These are phyloP conservation scores for Cephalophus harveyi DNA, from an alignment of 2,113 vertebrate species.

Conservation along the genomic window DNA sequence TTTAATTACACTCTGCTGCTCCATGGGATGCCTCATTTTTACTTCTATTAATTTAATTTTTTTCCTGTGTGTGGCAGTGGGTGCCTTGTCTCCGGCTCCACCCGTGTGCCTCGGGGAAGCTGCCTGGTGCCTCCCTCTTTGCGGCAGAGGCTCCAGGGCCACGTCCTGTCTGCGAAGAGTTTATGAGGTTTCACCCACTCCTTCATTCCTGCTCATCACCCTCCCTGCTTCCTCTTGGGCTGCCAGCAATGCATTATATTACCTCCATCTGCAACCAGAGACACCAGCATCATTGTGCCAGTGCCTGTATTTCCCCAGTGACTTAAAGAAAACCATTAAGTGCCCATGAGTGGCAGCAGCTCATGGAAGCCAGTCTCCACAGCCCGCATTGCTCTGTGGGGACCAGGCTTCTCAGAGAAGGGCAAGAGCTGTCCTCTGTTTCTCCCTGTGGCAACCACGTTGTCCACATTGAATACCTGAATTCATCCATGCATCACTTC, in stretches of 20 bases:
- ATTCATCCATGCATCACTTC: neutral
- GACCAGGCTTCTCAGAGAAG: neutral
- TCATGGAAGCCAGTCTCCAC: fast-evolving
- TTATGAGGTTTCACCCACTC: constrained; percentile 34
- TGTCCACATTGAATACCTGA: neutral
- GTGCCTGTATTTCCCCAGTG: neutral
- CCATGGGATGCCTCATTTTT: constrained; percentile 77
- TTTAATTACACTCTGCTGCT: constrained; percentile 81
- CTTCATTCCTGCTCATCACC: neutral
- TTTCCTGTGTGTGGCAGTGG: neutral
- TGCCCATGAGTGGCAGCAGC: constrained; percentile 27
- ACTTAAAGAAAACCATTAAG: neutral
- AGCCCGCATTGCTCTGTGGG: neutral
- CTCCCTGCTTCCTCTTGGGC: neutral
- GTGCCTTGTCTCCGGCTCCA: constrained; percentile 44
- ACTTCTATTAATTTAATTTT: constrained; percentile 82
- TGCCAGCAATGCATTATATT: neutral
- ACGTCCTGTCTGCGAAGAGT: constrained; percentile 7
- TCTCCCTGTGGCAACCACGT: neutral
- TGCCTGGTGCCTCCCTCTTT: constrained; percentile 37
- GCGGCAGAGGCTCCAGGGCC: neutral
- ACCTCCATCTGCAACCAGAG: neutral
- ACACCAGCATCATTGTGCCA: neutral
- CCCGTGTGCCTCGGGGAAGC: neutral
- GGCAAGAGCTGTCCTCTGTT: neutral